Conservation (phyloP, 2,113 vertebrate species). For the Semnopithecus entellus region DNA sequence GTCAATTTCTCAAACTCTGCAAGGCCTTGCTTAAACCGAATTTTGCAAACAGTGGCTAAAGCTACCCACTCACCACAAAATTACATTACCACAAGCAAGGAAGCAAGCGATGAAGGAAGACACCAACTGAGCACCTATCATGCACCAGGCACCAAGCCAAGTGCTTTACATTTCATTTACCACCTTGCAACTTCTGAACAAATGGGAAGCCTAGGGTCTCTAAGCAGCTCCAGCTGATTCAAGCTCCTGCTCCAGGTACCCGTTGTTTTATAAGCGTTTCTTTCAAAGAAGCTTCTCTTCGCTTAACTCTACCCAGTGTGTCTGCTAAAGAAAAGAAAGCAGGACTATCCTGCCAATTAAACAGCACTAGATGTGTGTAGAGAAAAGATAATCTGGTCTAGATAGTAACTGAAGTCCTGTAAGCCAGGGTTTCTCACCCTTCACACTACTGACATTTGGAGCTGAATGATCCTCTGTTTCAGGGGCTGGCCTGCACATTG, state of each 20-base stretch:
- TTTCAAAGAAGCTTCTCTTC: not conserved
- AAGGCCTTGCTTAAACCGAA: slow-evolving; percentile 7
- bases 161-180: not conserved
- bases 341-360: slow-evolving; percentile 3
- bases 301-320: not conserved
- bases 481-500: not conserved
- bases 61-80: not conserved
- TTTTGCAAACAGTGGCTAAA: slow-evolving; percentile 17
- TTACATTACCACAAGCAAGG: not conserved
- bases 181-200: not conserved
- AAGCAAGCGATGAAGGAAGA: not conserved
- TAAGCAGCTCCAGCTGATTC: not conserved
- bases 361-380: not conserved
- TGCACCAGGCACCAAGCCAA: not conserved
- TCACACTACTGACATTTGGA: not conserved
- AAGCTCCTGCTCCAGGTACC: not conserved
- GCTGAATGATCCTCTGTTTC: not conserved
- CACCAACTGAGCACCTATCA: not conserved
- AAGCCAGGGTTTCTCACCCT: not conserved
- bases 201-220: not conserved
- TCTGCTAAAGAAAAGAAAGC: slow-evolving; percentile 21
- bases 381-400: not conserved
- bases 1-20: slow-evolving; percentile 32
- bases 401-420: not conserved
- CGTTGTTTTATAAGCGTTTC: not conserved